A percentile compares a stretch with the other conserved stretches of the same genome.
These are phyloP conservation scores for Sebastes vulpes DNA, from an alignment of 2,797 vertebrate species.

Conservation along the genomic window DNA sequence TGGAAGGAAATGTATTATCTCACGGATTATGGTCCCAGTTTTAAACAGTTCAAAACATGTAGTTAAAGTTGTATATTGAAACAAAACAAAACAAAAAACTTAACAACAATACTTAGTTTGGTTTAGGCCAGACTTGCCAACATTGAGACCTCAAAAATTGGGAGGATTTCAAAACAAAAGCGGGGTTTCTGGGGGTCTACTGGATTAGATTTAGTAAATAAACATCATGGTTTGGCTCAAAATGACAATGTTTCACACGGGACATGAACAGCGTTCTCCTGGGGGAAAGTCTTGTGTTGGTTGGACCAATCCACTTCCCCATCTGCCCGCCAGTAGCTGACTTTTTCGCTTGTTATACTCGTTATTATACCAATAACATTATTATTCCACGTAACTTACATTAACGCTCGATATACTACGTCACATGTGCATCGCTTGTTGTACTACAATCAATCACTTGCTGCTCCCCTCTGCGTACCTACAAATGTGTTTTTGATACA, in stretches of 20 bases:
- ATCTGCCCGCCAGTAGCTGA: background rate
- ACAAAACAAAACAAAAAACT: background rate
- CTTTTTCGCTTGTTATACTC: background rate
- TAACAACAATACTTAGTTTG: no score
- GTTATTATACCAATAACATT: no score
- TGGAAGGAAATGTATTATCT: no score
- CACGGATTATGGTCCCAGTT: fast-evolving
- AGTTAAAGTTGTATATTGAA: no score
- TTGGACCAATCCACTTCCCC: background rate
- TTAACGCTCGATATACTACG: background rate
- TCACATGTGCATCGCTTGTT: background rate
- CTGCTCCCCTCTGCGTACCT: fast-evolving
- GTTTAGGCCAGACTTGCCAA: no score
- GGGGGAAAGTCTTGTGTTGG: background rate
- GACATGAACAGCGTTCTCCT: background rate
- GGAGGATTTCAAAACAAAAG: no score
- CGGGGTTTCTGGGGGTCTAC: no score
- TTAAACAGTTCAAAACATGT: no score
- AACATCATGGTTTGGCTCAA: fast-evolving
- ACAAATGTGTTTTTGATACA: background rate
- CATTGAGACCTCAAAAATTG: no score
- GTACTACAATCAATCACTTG: background rate
- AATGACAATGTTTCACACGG: background rate
- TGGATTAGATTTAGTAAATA: no score
- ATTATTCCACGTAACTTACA: no score